These are phyloP conservation scores for Falco berigora DNA, from an alignment of 2,797 vertebrate genomes.

Conservation along the genomic window DNA sequence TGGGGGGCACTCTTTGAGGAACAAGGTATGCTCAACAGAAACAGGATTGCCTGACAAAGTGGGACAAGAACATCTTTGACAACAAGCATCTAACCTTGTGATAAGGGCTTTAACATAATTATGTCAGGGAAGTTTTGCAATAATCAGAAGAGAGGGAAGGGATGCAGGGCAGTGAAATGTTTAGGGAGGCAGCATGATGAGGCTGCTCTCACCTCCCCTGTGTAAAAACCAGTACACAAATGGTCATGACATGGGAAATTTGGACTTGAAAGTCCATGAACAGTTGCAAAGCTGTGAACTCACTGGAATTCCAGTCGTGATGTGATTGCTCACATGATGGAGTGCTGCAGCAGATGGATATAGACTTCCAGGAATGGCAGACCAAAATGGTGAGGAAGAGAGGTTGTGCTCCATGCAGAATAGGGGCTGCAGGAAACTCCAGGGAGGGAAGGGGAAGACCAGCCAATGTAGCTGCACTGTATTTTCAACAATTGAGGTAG, in stretches of 20 bases:
- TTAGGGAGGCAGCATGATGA: background rate
- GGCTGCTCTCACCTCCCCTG: accelerated
- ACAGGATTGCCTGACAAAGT: background rate
- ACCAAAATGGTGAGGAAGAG: background rate
- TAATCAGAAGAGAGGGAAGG: background rate
- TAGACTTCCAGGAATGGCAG: background rate
- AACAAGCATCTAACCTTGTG: background rate
- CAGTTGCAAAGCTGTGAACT: background rate
- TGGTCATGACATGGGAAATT: background rate
- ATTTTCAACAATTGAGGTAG: background rate
- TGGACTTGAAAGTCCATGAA: background rate
- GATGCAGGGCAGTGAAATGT: accelerated
- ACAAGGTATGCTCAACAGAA: background rate
- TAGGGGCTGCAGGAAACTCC: background rate
- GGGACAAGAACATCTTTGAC: background rate
- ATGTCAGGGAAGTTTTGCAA: background rate
- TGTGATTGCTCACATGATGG: background rate
- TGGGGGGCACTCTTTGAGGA: background rate
- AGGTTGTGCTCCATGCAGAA: background rate
- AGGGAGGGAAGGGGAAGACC: background rate
- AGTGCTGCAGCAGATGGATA: background rate
- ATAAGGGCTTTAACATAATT: background rate
- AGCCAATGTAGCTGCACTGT: background rate
- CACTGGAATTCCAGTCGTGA: background rate
- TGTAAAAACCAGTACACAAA: background rate